Base-by-base conservation (phyloP, 1,140 invertebrate species). In the Drepana arcuata region DNA sequence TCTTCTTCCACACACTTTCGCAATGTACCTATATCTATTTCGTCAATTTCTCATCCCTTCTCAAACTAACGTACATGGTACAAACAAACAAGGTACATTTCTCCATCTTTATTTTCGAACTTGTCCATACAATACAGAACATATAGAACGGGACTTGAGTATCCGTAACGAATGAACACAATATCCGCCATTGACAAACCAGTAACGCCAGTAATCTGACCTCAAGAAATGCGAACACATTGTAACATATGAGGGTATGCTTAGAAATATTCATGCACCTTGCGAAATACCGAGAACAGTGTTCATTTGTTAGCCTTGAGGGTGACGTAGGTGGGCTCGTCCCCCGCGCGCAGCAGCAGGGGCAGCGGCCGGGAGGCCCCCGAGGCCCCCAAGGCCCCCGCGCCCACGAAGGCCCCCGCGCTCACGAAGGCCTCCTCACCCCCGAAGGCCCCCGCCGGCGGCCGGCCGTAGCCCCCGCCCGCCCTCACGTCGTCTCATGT, bases 241-340 rank as follows among this genome's bases (percentile, higher is more conserved):
- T 2, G n/a, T 16, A 27, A 26, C 16, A 26, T 14, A 24, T 26
- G 15, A 14, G 11, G 33, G 7, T 24, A 38, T 11, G n/a, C n/a
- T 44, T 52, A 71, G 48, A 74, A 74, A 45, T 59, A 62, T 53
- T 75, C 70, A 41, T 70, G 67, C 68, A 71, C 59, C 49, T 62
- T 72, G 46, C 63, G 70, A 68, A 74, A 71, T 68, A 72, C 67
- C 70, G 67, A 67, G 30, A 71, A 55, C 48, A 54, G 52, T 46
- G 53, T 61, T 75, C 68, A 75, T 58, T 69, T 64, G 48, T 59
- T 60, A 38, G 63, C 48, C 38, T 61, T 59, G 10, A 70, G 47
- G 14, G 67, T 64, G n/a, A 67, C 64, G 49, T 68, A 67, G 10
- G 59, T 45, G 14, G 59, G 56, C 21, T 58, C 63, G n/a, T 51